Percentiles rank a stretch among this genome's conserved stretches.
Evolutionary conservation across 2,113 vertebrate genomes (phyloP).

Genomic region (Pionites leucogaster): DNA sequence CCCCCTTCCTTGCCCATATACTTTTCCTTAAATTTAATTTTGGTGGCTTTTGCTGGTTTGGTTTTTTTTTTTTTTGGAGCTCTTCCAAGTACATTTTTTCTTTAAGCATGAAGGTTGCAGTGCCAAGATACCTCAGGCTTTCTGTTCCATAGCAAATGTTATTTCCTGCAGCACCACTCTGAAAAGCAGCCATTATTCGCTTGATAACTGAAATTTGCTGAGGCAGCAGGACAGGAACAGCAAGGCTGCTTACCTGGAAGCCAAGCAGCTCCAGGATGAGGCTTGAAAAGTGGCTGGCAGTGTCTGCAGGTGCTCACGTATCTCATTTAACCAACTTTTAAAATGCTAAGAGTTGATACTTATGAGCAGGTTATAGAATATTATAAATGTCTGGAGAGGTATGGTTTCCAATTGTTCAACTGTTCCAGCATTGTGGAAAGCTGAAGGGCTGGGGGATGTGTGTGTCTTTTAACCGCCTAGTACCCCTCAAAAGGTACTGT

Average conservation of each 20-base stretch:
- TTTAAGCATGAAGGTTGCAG: not conserved
- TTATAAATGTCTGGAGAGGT: not conserved
- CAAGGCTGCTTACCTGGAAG: conserved; percentile 36
- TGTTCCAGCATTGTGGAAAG: not conserved
- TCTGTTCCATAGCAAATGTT: not conserved
- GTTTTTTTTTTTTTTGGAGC: not conserved
- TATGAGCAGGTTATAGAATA: not conserved
- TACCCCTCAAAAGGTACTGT: not conserved
- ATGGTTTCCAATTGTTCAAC: not conserved
- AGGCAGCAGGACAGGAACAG: conserved; percentile 13
- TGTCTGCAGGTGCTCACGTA: not conserved
- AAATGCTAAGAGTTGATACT: not conserved
- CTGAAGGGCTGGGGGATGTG: not conserved
- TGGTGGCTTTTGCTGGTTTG: not conserved
- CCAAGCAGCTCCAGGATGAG: not conserved
- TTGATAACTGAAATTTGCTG: conserved; percentile 34
- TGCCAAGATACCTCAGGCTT: not conserved
- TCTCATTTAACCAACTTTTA: not conserved
- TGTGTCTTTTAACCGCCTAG: not conserved
- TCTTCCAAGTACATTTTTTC: not conserved
- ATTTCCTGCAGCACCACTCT: conserved; percentile 7
- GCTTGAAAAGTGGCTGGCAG: not conserved
- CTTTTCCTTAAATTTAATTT: not conserved
- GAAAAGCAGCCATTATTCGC: conserved; percentile 30
- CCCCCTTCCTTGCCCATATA: not conserved